Percentiles rank a stretch among this genome's conserved stretches.
These are phyloP conservation scores for Oegoconia quadripuncta DNA, from an alignment of 2,888 invertebrate genomes.

Conservation along the genomic window DNA sequence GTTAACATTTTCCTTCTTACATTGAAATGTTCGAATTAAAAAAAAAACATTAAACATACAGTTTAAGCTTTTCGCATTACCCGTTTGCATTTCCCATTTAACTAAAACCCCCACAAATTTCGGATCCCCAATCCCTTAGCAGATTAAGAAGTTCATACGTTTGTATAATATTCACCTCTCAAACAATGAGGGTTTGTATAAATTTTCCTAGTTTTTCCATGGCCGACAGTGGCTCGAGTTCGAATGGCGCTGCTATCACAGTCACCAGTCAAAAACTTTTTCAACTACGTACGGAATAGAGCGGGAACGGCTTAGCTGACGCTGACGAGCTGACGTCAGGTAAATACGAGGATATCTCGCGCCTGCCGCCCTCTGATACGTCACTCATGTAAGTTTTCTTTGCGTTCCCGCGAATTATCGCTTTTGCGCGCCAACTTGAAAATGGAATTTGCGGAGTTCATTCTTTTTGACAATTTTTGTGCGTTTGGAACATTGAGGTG, in stretches of 20 bases:
- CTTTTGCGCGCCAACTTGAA: conserved; percentile 34
- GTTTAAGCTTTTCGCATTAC: too few relatives aligned
- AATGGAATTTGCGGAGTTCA: conserved; percentile 34
- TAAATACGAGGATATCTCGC: conserved; percentile 48
- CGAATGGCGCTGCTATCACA: conserved; percentile 40
- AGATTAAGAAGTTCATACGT: too few relatives aligned
- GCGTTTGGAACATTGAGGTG: neutral
- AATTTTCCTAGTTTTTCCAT: neutral
- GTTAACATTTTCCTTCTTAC: too few relatives aligned
- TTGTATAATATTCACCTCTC: too few relatives aligned
- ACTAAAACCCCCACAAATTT: too few relatives aligned
- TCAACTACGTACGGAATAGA: conserved; percentile 41
- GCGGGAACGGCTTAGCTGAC: conserved; percentile 49
- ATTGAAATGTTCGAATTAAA: too few relatives aligned
- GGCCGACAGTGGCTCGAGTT: neutral
- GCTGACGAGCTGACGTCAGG: conserved; percentile 41
- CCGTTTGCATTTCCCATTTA: too few relatives aligned
- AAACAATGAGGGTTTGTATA: too few relatives aligned
- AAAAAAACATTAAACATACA: too few relatives aligned
- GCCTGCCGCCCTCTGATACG: conserved; percentile 60
- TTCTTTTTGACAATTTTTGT: conserved; percentile 15
- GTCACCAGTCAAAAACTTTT: conserved; percentile 61
- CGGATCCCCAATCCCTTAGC: too few relatives aligned
- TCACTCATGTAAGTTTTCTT: conserved; percentile 70
- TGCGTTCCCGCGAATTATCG: conserved; percentile 39